Base-by-base conservation (phyloP, 2,888 invertebrate species). In the Sialis lutaria region DNA sequence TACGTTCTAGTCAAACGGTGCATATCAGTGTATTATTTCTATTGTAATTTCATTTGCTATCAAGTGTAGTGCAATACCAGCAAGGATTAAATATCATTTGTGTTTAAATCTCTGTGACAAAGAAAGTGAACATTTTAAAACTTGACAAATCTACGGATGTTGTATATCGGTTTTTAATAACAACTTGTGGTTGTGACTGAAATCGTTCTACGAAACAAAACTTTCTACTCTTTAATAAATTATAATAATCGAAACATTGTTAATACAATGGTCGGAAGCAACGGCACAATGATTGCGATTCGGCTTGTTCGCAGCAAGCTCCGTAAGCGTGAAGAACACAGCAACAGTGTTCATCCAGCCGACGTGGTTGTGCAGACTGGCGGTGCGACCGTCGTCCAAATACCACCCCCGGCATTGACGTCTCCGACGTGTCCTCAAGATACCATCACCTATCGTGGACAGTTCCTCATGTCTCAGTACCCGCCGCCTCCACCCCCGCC, bases 241-340 rank as follows among this genome's bases (percentile, higher is more conserved):
- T 35, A 35, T 10, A 35, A 34, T n/a, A n/a, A n/a, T n/a, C n/a
- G n/a, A n/a, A n/a, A 13, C 7, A 10, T 40, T 30, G 4, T 42
- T 55, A 51, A 51, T 62, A 77, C 75, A 62, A 85, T 86, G 85
- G 85, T 86, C 68, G 85, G 85, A 68, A 83, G 77, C 70, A 83
- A 83, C 70, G 83, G 82, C 67, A 83, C 83, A 64, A 77, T 86
- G 79, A 82, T 83, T 70, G 84, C 86, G 67, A 82, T 87, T 67
- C 86, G 86, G 71, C 81, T 87, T 79, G 86, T 87, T 70, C 85
- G 85, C 78, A 87, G 85, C 70, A 87, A 87, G 74, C 75, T 87
- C 70, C 76, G 85, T 62, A 87, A 87, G 70, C 77, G 86, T 57
- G 86, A 87, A 68, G 86, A 85, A 64, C 77, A 78, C 66, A 74